Evolutionary conservation across 2,113 vertebrate genomes (phyloP).

Genomic region (Desmodus rotundus): DNA sequence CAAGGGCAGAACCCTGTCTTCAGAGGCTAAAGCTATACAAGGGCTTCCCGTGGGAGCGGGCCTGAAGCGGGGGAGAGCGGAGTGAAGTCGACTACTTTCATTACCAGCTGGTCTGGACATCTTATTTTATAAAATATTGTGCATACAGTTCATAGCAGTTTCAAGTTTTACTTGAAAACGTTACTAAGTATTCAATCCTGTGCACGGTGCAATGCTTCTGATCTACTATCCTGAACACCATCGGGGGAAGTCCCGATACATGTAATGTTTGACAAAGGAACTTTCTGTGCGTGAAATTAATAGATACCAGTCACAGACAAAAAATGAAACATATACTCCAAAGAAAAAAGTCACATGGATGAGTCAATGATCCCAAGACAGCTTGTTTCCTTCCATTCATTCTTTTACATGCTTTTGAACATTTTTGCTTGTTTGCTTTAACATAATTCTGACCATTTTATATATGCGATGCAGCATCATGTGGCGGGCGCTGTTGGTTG

Average conservation of each 20-base stretch:
- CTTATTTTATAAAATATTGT: not conserved
- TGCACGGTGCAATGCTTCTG: not conserved
- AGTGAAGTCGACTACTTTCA: rapidly evolving
- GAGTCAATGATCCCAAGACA: not conserved
- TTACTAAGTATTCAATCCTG: not conserved
- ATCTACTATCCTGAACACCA: not conserved
- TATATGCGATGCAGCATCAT: rapidly evolving
- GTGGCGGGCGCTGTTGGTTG: rapidly evolving
- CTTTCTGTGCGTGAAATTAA: not conserved
- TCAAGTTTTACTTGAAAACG: not conserved
- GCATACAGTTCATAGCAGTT: not conserved
- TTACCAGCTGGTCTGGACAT: not conserved
- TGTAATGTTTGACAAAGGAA: not conserved
- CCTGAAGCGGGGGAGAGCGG: not conserved
- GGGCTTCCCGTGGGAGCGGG: not conserved
- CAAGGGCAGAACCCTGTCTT: not conserved
- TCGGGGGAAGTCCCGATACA: not conserved
- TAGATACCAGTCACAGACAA: not conserved
- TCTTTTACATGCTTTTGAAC: not conserved
- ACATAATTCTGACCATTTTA: not conserved
- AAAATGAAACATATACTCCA: not conserved
- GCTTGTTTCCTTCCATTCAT: not conserved
- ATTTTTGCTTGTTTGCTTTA: not conserved
- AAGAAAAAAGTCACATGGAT: too few species aligned
- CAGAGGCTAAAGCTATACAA: not conserved